A percentile compares a stretch with the other conserved stretches of the same genome.
phyloP scores from a whole-genome alignment of 2,797 vertebrate species.

The Danio albolineatus region DNA sequence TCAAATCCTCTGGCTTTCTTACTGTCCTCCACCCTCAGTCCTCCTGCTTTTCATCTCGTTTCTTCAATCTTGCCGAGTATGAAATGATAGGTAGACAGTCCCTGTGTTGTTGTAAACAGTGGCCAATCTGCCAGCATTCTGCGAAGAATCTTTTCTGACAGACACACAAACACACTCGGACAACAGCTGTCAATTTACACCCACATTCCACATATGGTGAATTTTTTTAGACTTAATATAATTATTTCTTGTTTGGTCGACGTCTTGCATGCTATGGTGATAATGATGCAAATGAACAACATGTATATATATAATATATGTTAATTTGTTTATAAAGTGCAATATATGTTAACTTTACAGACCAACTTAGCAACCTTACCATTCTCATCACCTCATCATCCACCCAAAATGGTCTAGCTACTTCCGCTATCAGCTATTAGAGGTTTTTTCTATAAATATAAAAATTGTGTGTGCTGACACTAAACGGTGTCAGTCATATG shows the following conservation, averaged over 20 bases:
- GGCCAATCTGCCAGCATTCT: conserved; percentile 27
- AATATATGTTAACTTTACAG: no score
- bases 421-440: no score
- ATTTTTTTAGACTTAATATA: not conserved
- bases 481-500: no score
- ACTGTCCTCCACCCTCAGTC: conserved; percentile 15
- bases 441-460: no score
- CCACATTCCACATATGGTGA: conserved; percentile 18
- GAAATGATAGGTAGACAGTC: conserved; percentile 40
- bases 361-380: no score
- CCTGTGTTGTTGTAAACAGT: conserved; percentile 42
- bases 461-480: no score
- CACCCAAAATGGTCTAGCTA: no score
- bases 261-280: not conserved
- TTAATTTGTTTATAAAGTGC: no score
- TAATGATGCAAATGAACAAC: not conserved
- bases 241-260: not conserved
- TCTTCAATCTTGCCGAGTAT: conserved; percentile 14
- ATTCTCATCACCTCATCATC: no score
- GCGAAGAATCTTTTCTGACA: conserved; percentile 20
- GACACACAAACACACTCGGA: conserved; percentile 21
- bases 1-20: conserved; percentile 56
- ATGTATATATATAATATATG: not conserved
- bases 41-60: conserved; percentile 36
- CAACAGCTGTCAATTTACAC: conserved; percentile 43